Percentiles rank a stretch among this genome's conserved stretches.
Evolutionary conservation across 2,888 invertebrate species (phyloP).

Genomic region (Andrena marginata): DNA sequence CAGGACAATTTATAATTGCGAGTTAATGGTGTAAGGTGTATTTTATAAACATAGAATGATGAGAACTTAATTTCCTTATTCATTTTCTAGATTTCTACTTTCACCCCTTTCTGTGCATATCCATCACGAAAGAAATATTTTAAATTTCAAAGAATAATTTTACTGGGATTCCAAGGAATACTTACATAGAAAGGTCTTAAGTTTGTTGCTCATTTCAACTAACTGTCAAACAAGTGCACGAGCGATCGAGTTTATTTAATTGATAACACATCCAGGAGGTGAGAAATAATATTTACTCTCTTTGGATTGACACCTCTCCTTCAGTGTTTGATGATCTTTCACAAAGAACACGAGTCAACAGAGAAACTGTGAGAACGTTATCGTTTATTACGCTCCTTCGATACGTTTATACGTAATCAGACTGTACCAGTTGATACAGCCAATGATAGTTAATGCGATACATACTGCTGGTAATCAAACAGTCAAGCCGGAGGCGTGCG

Average conservation of each 20-base stretch:
- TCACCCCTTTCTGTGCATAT: not conserved
- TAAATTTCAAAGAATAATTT: no score
- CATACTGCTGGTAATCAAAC: slow-evolving; percentile 41
- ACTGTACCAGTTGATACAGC: slow-evolving; percentile 54
- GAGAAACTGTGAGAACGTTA: slow-evolving; percentile 23
- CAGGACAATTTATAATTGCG: not conserved
- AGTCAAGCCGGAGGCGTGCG: slow-evolving; percentile 30
- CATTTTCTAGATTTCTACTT: not conserved
- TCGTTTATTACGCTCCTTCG: slow-evolving; percentile 41
- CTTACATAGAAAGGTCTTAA: not conserved
- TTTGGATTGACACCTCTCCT: not conserved
- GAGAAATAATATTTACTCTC: not conserved
- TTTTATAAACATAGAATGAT: not conserved
- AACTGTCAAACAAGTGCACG: not conserved
- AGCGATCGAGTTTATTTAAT: not conserved
- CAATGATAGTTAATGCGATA: slow-evolving; percentile 62
- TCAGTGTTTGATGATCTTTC: not conserved
- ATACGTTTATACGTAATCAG: slow-evolving; percentile 41
- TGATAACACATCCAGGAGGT: not conserved
- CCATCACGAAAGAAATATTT: no score
- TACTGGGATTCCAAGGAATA: not conserved
- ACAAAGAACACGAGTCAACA: not conserved
- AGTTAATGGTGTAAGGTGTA: not conserved
- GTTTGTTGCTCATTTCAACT: not conserved
- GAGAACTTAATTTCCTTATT: not conserved